Evolutionary conservation across 2,888 invertebrate genomes (phyloP).

Genomic region (Chirona hameri): DNA sequence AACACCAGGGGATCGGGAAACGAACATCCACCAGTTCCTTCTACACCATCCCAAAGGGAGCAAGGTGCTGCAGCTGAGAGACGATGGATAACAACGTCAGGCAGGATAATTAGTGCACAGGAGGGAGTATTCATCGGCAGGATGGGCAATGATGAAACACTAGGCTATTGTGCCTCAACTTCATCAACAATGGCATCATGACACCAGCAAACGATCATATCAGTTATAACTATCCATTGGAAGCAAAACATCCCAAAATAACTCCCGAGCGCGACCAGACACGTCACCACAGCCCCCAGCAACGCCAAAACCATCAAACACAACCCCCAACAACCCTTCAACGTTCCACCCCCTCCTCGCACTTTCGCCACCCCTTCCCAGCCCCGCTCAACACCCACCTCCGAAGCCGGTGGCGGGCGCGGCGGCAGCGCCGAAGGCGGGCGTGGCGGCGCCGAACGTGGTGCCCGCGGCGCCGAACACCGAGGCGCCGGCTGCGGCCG

Average conservation of each 20-base stretch:
- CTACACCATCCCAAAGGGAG: no score
- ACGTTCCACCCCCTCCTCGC: not conserved
- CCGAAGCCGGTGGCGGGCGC: slow-evolving; percentile 39
- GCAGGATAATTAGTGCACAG: no score
- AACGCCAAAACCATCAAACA: not conserved
- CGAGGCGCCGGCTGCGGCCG: slow-evolving; percentile 38
- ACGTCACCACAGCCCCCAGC: not conserved
- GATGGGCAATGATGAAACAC: no score
- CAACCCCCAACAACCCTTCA: not conserved
- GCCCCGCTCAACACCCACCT: slow-evolving; percentile 8
- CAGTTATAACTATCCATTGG: not conserved
- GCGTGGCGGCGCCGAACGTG: slow-evolving; percentile 31
- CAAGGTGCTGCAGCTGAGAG: no score
- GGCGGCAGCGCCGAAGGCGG: slow-evolving; percentile 35
- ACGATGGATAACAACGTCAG: no score
- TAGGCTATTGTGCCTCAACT: no score
- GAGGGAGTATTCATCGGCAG: no score
- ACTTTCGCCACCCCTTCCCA: not conserved
- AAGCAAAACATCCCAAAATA: not conserved
- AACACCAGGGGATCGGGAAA: no score
- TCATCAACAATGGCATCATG: no score
- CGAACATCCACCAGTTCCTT: no score
- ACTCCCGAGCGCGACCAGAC: not conserved
- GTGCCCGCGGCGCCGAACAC: slow-evolving; percentile 48
- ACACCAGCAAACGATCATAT: no score